Evolutionary conservation across 2,888 invertebrate species (phyloP).

Genomic region (Leucania comma): DNA sequence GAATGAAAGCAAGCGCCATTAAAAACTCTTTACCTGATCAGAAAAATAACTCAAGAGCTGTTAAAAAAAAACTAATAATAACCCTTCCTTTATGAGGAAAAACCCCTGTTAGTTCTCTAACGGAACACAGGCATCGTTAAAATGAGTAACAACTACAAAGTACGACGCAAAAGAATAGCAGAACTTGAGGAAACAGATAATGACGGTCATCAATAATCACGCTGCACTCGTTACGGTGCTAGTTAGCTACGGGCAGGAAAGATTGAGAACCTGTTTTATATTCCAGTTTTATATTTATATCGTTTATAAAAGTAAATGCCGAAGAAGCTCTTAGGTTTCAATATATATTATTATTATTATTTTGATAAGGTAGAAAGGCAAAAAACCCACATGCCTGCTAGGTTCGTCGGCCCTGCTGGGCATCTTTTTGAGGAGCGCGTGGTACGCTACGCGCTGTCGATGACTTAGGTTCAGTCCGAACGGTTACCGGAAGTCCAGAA

Average conservation of each 20-base stretch:
- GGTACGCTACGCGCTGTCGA: too few relatives aligned
- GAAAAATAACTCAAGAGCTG: neutral
- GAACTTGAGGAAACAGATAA: conserved; percentile 52
- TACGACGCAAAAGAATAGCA: conserved; percentile 32
- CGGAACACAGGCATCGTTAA: conserved; percentile 53
- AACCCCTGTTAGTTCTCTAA: conserved; percentile 34
- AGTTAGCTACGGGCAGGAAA: neutral
- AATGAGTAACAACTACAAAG: conserved; percentile 50
- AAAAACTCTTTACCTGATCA: neutral
- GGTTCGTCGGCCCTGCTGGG: too few relatives aligned
- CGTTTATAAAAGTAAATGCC: neutral
- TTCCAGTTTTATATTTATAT: neutral
- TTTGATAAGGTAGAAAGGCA: too few relatives aligned
- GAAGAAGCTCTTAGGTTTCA: neutral
- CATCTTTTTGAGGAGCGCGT: too few relatives aligned
- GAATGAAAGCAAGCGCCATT: neutral
- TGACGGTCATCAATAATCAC: conserved; percentile 60
- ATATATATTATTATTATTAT: neutral
- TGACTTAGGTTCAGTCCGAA: too few relatives aligned
- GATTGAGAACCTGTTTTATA: neutral
- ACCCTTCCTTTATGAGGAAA: conserved; percentile 29
- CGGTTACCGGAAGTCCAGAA: too few relatives aligned
- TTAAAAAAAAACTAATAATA: conserved; percentile 23
- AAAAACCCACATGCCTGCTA: too few relatives aligned
- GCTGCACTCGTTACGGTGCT: conserved; percentile 22